Percentiles rank a stretch among this genome's conserved stretches.
These are phyloP conservation scores for Ophonus ardosiacus DNA, from an alignment of 2,888 invertebrate species.

Conservation along the genomic window DNA sequence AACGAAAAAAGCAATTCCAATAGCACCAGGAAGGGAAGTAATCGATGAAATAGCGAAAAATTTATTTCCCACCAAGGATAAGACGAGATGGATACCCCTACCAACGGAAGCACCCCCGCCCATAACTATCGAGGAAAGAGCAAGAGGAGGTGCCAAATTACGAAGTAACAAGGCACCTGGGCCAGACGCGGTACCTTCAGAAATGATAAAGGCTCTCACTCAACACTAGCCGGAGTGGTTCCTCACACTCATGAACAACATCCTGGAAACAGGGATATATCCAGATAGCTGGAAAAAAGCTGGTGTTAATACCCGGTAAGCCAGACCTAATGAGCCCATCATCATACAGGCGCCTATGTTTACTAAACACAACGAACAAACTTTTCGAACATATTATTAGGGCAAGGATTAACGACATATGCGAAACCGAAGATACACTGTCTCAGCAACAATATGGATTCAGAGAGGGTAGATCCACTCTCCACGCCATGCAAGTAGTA, in stretches of 20 bases:
- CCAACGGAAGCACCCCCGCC: too few species aligned
- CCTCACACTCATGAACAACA: background rate
- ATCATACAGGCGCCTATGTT: constrained; percentile 1
- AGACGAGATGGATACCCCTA: too few species aligned
- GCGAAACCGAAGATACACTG: constrained; percentile 38
- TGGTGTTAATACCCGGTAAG: background rate
- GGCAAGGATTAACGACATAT: constrained; percentile 50
- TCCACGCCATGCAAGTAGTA: constrained; percentile 57
- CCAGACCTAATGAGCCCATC: background rate
- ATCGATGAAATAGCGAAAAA: too few species aligned
- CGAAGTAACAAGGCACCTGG: background rate
- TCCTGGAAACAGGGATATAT: background rate
- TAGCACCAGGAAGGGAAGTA: too few species aligned
- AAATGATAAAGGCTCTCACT: background rate
- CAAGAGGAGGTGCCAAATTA: background rate
- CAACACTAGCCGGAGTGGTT: background rate
- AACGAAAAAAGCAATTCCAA: too few species aligned
- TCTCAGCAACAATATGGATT: constrained; percentile 64
- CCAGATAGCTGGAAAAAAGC: background rate
- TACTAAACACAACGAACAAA: constrained; percentile 3
- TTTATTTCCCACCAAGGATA: too few species aligned
- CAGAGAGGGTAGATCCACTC: constrained; percentile 60
- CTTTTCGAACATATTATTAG: constrained; percentile 57
- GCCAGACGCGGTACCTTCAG: background rate
- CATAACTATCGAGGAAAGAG: background rate